Percentiles rank a stretch among this genome's conserved stretches.
Conservation (phyloP, 1,140 invertebrate species). For the Papilio aristodemus region DNA sequence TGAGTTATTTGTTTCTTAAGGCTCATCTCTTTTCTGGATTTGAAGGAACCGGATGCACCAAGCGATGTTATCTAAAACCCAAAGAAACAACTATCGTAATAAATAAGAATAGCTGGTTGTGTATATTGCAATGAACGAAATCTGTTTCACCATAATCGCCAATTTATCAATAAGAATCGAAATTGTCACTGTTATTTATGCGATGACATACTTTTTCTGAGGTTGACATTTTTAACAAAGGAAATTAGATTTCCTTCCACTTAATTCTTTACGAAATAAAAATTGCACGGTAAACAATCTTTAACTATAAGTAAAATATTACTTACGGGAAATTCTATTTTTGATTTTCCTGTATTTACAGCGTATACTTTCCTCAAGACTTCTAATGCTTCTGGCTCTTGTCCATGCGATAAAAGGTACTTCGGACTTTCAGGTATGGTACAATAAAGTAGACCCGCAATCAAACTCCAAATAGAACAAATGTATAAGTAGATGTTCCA, state of each 20-base stretch:
- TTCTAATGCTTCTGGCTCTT: slow-evolving; percentile 79
- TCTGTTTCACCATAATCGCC: too few relatives aligned
- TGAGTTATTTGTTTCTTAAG: slow-evolving; percentile 54
- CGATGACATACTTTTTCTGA: too few relatives aligned
- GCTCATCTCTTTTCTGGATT: slow-evolving; percentile 45
- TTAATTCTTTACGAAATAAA: too few relatives aligned
- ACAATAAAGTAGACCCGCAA: slow-evolving; percentile 50
- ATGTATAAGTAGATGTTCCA: slow-evolving; percentile 64
- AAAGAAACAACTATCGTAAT: slow-evolving; percentile 14
- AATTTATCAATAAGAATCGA: too few relatives aligned
- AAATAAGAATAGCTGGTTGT: too few relatives aligned
- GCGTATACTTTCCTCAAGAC: slow-evolving; percentile 80
- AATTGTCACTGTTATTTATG: too few relatives aligned
- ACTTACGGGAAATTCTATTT: slow-evolving; percentile 55
- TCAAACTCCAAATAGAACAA: slow-evolving; percentile 55
- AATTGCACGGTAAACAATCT: too few relatives aligned
- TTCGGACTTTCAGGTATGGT: slow-evolving; percentile 83
- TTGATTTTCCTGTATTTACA: slow-evolving; percentile 76
- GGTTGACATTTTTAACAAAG: too few relatives aligned
- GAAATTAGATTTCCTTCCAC: too few relatives aligned
- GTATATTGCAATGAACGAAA: too few relatives aligned
- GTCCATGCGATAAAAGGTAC: slow-evolving; percentile 82
- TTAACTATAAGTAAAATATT: neutral
- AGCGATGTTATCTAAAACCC: slow-evolving; percentile 54
- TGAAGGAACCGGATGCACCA: slow-evolving; percentile 40